Evolutionary conservation across 2,113 vertebrate genomes (phyloP).

Genomic region (Spea multiplicata): DNA sequence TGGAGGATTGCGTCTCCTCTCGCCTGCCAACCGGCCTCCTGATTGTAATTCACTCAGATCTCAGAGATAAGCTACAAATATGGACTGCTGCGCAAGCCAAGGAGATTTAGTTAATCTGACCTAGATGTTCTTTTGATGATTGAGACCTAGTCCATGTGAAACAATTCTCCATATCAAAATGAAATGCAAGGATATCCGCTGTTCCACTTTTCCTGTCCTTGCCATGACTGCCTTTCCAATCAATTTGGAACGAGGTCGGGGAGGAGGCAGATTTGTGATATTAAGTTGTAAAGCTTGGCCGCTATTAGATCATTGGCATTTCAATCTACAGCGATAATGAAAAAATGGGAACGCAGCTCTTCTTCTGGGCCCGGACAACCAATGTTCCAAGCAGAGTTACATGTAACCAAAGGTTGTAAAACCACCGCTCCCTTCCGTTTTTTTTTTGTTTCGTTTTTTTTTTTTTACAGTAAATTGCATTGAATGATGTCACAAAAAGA

Average conservation of each 20-base stretch:
- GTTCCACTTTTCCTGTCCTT: conserved; percentile 63
- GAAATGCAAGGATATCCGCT: conserved; percentile 61
- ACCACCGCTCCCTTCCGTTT: conserved; percentile 47
- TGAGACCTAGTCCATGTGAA: conserved; percentile 68
- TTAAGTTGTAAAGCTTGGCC: conserved; percentile 69
- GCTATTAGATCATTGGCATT: conserved; percentile 69
- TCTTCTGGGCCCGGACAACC: conserved; percentile 43
- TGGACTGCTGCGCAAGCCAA: conserved; percentile 64
- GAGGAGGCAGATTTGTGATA: conserved; percentile 68
- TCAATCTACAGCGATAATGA: conserved; percentile 66
- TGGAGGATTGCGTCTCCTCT: conserved; percentile 19
- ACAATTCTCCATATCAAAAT: conserved; percentile 75
- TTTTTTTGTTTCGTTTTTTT: background rate
- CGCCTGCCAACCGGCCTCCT: conserved; percentile 51
- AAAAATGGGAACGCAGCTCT: conserved; percentile 71
- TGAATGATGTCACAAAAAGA: too few species aligned
- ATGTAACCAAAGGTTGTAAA: too few species aligned
- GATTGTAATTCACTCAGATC: conserved; percentile 70
- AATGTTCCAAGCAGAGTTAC: too few species aligned
- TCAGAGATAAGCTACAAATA: conserved; percentile 70
- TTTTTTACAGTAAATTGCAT: conserved; percentile 48
- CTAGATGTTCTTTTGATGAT: conserved; percentile 84
- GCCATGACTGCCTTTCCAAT: conserved; percentile 67
- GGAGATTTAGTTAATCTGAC: conserved; percentile 83
- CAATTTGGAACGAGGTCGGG: conserved; percentile 57